Evolutionary conservation across 2,113 vertebrate species (phyloP).

Genomic region (Balaeniceps rex): DNA sequence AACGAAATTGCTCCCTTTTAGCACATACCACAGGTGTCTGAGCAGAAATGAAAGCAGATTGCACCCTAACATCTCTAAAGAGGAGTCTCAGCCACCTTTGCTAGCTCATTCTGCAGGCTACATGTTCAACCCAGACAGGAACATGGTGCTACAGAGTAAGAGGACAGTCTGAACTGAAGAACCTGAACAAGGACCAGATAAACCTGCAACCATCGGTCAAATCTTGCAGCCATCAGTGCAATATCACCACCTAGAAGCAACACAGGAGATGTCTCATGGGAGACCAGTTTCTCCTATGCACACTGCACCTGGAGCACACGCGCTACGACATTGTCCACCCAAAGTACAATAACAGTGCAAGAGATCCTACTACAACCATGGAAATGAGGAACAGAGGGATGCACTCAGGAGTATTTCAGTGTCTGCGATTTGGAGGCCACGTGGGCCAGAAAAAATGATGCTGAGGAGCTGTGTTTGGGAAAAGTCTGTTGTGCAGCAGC

Average conservation of each 20-base stretch:
- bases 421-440: not conserved
- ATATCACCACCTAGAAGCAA: not conserved
- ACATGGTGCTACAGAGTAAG: not conserved
- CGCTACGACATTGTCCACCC: not conserved
- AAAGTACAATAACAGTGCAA: rapidly evolving
- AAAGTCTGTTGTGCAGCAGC: not conserved
- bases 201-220: not conserved
- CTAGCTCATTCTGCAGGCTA: not conserved
- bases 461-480: not conserved
- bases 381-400: not conserved
- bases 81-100: not conserved
- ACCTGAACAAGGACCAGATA: not conserved
- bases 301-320: not conserved
- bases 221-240: not conserved
- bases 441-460: not conserved
- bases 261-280: not conserved
- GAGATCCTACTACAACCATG: not conserved
- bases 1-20: not conserved
- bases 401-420: not conserved
- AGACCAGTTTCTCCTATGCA: not conserved
- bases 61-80: not conserved
- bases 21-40: not conserved
- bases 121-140: not conserved
- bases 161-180: not conserved
- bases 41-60: not conserved